Conservation (phyloP, 2,113 vertebrate genomes). For the Serilophus lunatus region DNA sequence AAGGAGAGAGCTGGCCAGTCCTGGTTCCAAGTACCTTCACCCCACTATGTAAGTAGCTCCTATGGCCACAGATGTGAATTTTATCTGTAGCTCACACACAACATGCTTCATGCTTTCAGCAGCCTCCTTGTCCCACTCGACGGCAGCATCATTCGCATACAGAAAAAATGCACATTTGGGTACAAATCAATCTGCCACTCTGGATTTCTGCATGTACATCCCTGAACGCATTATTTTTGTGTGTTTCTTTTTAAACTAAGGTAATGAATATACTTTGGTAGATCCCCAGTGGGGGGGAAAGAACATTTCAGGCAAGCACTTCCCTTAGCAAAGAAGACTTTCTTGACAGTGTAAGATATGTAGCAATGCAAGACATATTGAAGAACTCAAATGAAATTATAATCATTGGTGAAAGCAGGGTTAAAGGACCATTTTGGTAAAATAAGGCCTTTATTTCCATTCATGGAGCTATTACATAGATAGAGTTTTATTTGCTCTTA, state of each 20-base stretch:
- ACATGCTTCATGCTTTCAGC: not conserved
- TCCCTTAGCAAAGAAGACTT: not conserved
- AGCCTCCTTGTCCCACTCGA: not conserved
- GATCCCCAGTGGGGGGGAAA: not conserved
- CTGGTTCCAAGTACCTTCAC: fast-evolving
- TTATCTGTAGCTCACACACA: not conserved
- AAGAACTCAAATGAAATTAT: constrained; percentile 14
- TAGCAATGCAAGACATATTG: not conserved
- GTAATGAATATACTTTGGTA: not conserved
- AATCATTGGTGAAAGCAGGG: not conserved
- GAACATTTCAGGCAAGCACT: not conserved
- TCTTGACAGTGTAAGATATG: not conserved
- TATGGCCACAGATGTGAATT: not conserved
- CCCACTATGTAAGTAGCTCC: not conserved
- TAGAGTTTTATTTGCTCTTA: not conserved
- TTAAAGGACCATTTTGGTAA: not conserved
- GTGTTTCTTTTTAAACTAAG: constrained; percentile 8
- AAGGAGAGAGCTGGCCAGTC: not conserved
- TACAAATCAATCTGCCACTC: not conserved
- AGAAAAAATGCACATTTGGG: not conserved
- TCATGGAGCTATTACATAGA: not conserved
- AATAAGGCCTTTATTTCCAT: not conserved
- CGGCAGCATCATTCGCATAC: not conserved
- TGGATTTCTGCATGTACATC: not conserved
- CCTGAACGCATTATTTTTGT: not conserved